These are phyloP conservation scores for Semnornis frantzii DNA, from an alignment of 2,113 vertebrate genomes.

Conservation along the genomic window DNA sequence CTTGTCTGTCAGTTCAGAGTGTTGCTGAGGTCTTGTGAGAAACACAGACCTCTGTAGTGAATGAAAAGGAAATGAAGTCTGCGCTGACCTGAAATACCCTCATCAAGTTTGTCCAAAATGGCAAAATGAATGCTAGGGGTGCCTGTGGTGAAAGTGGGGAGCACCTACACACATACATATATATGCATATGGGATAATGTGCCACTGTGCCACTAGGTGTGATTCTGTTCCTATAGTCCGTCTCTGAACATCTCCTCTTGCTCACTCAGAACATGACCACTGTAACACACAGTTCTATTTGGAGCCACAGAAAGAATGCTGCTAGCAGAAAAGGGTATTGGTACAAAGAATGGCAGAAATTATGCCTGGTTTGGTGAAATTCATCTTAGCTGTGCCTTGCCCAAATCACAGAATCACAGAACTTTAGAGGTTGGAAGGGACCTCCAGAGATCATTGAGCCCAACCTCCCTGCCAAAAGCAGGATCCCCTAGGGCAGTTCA, in stretches of 20 bases:
- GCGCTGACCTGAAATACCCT: not conserved
- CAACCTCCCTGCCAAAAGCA: too few species aligned
- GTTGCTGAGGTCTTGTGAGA: not conserved
- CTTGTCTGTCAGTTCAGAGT: not conserved
- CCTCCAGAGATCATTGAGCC: too few species aligned
- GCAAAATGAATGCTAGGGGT: not conserved
- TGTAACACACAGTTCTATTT: not conserved
- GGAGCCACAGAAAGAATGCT: not conserved
- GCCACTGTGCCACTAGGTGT: too few species aligned
- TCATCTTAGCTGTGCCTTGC: not conserved
- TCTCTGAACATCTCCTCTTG: not conserved
- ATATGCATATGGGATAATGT: rapidly evolving
- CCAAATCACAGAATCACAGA: too few species aligned
- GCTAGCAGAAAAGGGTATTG: not conserved
- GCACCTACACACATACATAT: rapidly evolving
- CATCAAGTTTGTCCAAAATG: not conserved
- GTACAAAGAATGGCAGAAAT: not conserved
- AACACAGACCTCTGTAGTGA: not conserved
- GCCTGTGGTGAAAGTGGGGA: not conserved
- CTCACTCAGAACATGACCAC: not conserved
- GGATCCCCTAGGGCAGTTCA: too few species aligned
- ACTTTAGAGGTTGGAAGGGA: too few species aligned
- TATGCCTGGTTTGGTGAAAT: not conserved
- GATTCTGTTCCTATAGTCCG: not conserved
- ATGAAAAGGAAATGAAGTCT: not conserved